Evolutionary conservation across 2,888 invertebrate species (phyloP).

Genomic region (Conomelus anceps): DNA sequence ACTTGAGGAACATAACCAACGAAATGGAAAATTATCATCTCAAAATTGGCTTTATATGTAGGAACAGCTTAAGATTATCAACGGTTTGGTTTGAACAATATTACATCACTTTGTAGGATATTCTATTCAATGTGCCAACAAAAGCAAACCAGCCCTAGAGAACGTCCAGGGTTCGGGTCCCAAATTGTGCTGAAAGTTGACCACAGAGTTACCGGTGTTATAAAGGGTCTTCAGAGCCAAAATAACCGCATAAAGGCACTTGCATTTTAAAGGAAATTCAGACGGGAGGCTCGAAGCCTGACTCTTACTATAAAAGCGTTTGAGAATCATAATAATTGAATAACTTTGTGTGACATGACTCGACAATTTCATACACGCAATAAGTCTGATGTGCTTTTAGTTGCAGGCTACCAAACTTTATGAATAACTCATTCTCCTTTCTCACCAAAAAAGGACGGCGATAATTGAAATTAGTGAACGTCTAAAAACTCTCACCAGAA

Average conservation of each 20-base stretch:
- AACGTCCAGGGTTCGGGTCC: background rate
- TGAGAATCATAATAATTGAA: background rate
- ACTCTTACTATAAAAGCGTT: background rate
- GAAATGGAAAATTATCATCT: too few species aligned
- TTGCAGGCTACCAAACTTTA: background rate
- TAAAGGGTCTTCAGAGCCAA: background rate
- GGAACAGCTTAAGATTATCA: too few species aligned
- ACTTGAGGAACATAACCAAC: too few species aligned
- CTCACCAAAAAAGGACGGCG: background rate
- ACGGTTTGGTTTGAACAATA: too few species aligned
- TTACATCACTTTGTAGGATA: background rate
- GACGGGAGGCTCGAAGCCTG: background rate
- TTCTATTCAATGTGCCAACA: background rate
- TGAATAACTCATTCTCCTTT: background rate
- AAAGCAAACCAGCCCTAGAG: background rate
- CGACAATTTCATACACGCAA: background rate
- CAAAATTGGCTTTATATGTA: too few species aligned
- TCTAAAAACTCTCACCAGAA: background rate
- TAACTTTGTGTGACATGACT: background rate
- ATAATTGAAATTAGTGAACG: background rate
- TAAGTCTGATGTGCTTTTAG: background rate
- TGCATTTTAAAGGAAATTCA: background rate
- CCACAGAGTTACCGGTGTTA: background rate
- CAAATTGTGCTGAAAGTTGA: background rate
- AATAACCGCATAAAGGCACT: background rate